Percentiles rank a stretch among this genome's conserved stretches.
Conservation (phyloP, 2,797 vertebrate genomes). For the Cirrhinus molitorella region DNA sequence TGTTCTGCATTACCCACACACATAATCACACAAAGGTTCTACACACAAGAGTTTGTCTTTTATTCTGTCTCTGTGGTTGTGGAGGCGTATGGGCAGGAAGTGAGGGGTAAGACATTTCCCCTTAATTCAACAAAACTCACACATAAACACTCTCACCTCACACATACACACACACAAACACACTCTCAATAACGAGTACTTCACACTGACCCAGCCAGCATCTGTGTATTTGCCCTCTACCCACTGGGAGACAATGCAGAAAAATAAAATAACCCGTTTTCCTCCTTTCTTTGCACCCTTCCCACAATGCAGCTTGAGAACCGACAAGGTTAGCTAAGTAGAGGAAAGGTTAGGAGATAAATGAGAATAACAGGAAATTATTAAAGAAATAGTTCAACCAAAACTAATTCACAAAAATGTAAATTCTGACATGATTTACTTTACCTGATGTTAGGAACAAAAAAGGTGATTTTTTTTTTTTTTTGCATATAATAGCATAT, state of each 20-base stretch:
- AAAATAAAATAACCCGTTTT: constrained; percentile 47
- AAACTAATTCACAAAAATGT: not conserved
- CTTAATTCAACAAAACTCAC: constrained; percentile 28
- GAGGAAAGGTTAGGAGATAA: not conserved
- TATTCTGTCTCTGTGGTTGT: constrained; percentile 29
- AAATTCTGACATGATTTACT: not conserved
- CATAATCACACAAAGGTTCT: constrained; percentile 16
- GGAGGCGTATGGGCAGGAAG: constrained; percentile 51
- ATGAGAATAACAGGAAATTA: not conserved
- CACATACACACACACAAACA: constrained; percentile 31
- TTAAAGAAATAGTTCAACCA: not conserved
- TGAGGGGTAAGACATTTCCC: constrained; percentile 14
- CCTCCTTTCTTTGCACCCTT: not conserved
- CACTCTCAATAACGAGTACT: constrained; percentile 31
- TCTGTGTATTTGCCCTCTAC: constrained; percentile 38
- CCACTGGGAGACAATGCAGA: constrained; percentile 24
- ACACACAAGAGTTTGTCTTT: constrained; percentile 34
- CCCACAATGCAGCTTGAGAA: constrained; percentile 2
- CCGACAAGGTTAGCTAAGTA: not conserved
- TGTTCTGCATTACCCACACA: constrained; percentile 20
- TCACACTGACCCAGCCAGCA: constrained; percentile 6
- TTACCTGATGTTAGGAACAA: not conserved
- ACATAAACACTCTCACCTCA: constrained; percentile 24
- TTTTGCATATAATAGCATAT: not conserved
- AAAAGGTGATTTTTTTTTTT: too few species aligned